Percentiles rank a stretch among this genome's conserved stretches.
These are phyloP conservation scores for Corbicula japonica DNA, from an alignment of 2,888 invertebrate genomes.

Conservation along the genomic window DNA sequence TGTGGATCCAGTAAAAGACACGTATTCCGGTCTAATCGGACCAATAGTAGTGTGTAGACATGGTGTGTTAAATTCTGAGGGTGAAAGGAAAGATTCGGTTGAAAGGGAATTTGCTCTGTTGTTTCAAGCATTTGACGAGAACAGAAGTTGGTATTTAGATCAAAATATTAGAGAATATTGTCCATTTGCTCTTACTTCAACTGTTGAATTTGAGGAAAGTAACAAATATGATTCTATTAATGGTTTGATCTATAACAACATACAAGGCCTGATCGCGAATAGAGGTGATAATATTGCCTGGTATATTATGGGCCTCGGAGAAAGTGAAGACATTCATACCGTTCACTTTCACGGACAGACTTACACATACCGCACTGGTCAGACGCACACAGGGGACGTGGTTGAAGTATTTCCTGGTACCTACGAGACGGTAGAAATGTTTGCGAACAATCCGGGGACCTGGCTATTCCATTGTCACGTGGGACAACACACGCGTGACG, in stretches of 20 bases:
- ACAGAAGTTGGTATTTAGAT: conserved; percentile 76
- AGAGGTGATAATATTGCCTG: conserved; percentile 71
- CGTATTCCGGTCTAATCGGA: conserved; percentile 73
- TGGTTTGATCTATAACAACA: conserved; percentile 71
- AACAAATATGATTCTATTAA: conserved; percentile 75
- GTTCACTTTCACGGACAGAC: conserved; percentile 75
- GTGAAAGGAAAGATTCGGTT: conserved; percentile 65
- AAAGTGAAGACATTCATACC: conserved; percentile 69
- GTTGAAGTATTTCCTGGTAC: conserved; percentile 72
- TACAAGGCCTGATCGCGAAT: conserved; percentile 62
- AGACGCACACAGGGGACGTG: conserved; percentile 63
- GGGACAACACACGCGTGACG: conserved; percentile 64
- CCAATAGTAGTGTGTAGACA: conserved; percentile 72
- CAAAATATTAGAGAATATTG: conserved; percentile 75
- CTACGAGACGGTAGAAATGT: conserved; percentile 69
- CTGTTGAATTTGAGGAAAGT: conserved; percentile 66
- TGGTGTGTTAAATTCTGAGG: conserved; percentile 54
- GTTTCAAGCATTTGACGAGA: conserved; percentile 79
- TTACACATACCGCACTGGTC: conserved; percentile 56
- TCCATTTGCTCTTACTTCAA: conserved; percentile 44
- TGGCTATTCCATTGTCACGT: conserved; percentile 76
- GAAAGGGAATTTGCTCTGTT: conserved; percentile 78
- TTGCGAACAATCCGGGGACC: conserved; percentile 70
- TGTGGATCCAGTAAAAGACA: conserved; percentile 71
- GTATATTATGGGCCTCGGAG: conserved; percentile 73